Conservation (phyloP, 2,113 vertebrate genomes). For the Burhinus bistriatus region DNA sequence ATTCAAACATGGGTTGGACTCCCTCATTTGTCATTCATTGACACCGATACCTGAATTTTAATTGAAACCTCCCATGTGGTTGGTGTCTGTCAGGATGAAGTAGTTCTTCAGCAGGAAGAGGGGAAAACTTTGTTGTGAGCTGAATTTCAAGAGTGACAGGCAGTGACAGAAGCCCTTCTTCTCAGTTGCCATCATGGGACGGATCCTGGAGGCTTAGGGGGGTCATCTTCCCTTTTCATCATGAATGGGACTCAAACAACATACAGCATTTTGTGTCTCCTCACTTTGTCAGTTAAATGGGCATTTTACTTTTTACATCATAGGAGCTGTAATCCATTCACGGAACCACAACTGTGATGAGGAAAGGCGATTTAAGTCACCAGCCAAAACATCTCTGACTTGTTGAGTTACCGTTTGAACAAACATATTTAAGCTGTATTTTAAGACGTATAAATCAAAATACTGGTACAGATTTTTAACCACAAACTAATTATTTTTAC, state of each 20-base stretch:
- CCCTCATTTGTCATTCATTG: slow-evolving; percentile 41
- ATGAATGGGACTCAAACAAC: not conserved
- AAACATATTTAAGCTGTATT: not conserved
- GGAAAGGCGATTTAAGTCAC: not conserved
- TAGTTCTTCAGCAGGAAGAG: not conserved
- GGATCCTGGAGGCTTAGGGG: fast-evolving
- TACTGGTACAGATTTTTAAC: not conserved
- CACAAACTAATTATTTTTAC: fast-evolving
- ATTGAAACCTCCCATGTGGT: slow-evolving; percentile 3
- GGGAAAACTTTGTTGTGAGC: not conserved
- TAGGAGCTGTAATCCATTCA: not conserved
- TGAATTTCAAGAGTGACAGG: not conserved
- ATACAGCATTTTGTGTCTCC: not conserved
- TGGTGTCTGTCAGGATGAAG: not conserved
- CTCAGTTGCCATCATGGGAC: not conserved
- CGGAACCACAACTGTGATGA: not conserved
- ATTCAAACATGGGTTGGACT: not conserved
- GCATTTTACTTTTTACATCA: not conserved
- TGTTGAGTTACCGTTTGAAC: not conserved
- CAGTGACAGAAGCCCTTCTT: not conserved
- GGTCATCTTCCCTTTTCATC: not conserved
- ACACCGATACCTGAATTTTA: slow-evolving; percentile 21
- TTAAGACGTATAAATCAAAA: fast-evolving
- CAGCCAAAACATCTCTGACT: not conserved
- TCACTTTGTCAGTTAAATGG: not conserved